Evolutionary conservation across 2,113 vertebrate species (phyloP).

Genomic region (Phyllostomus hastatus): DNA sequence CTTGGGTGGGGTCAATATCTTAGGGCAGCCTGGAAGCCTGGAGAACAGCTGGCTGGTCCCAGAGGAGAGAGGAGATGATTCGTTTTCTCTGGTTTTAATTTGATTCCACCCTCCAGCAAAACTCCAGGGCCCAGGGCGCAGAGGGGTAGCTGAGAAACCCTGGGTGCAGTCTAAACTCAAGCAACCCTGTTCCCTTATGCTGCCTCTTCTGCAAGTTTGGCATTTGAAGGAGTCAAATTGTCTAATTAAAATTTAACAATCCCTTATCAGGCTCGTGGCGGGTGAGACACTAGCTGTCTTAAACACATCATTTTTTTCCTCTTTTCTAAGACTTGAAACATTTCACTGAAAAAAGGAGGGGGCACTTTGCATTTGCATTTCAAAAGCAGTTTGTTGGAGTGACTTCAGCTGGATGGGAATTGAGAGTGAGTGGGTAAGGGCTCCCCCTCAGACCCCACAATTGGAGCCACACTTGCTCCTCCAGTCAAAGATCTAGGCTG

Average conservation of each 20-base stretch:
- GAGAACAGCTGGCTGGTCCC: neutral
- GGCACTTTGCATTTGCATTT: slow-evolving; percentile 56
- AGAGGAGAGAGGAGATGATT: neutral
- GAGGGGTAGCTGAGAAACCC: neutral
- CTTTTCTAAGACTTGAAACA: slow-evolving; percentile 60
- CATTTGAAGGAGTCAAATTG: slow-evolving; percentile 68
- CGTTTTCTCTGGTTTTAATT: neutral
- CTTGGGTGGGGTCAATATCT: neutral
- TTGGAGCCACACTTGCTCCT: neutral
- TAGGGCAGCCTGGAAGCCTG: neutral
- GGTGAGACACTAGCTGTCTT: slow-evolving; percentile 70
- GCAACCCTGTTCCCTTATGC: neutral
- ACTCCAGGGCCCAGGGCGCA: neutral
- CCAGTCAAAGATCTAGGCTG: neutral
- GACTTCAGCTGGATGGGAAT: neutral
- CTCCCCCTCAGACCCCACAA: neutral
- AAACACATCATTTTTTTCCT: slow-evolving; percentile 65
- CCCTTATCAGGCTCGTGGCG: slow-evolving; percentile 54
- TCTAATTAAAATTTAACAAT: slow-evolving; percentile 74
- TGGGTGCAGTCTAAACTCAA: rapidly evolving
- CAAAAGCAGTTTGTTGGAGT: slow-evolving; percentile 45
- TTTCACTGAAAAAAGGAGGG: slow-evolving; percentile 55
- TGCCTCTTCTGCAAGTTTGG: slow-evolving; percentile 48
- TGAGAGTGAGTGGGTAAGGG: neutral
- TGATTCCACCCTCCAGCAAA: neutral